Base-by-base conservation (phyloP, 2,797 vertebrate species). In the Coregonus suidteri region DNA sequence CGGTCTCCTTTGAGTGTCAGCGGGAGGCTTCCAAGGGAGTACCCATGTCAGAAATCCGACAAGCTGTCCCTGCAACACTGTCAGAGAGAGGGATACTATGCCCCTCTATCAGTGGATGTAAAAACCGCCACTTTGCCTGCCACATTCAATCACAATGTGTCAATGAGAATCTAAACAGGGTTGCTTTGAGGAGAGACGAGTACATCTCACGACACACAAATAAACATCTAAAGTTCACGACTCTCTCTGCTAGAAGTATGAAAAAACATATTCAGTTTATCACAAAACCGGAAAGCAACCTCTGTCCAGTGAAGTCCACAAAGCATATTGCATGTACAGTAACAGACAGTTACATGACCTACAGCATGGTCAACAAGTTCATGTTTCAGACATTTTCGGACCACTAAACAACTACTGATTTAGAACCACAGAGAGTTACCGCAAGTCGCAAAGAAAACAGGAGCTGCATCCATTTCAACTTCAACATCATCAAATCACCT, bases 1-100 rank as follows among this genome's bases (percentile, higher is more conserved):
- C 89, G 89, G 91, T 91, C 86, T 90, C 88, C 89, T 90, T 85
- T 20, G 30, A 73, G 6, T 51, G 52, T 15, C 18, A 41, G 18
- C 62, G 6, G 71, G 51, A 30, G 30, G 30, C 65, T 35, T 31
- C 65, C 65, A 15, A 15, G 65, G 65, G 31, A 31, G 65, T 31
- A 67, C 65, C 65, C 65, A 67, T 25, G 30, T 67, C 30, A 67
- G 14, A 67, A 34, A 67, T 6, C 65, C 14, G 14, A 31, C 30
- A 67, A 35, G 30, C 65, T 67, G 31, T 30, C 30, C 65, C 31
- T 16, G 65, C 65, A 35, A 67, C 65, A 67, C 25, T 16, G 65
- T 34, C 65, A 67, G 13, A 67, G 65, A 35, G 65, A 35, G 65
- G 4, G 30, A 34, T 34, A 67, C 31, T 31, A 18, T 18, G 31